These are phyloP conservation scores for Agrotis puta DNA, from an alignment of 2,888 invertebrate species.

Conservation along the genomic window DNA sequence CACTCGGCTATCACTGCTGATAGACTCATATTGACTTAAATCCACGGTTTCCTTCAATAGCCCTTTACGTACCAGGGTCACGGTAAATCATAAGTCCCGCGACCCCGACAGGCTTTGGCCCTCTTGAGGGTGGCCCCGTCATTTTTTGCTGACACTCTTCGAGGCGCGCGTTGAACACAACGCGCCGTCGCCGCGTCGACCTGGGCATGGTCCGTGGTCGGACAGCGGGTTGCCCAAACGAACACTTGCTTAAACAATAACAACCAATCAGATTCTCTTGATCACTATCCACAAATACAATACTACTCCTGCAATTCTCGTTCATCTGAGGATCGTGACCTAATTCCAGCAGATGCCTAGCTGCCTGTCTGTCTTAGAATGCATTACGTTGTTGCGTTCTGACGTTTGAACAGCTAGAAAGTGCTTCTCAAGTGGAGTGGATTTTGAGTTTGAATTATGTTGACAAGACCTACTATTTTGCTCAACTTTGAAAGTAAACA, in stretches of 20 bases:
- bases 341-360: conserved; percentile 28
- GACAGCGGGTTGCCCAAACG: no score
- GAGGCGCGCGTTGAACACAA: no score
- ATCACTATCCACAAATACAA: conserved; percentile 31
- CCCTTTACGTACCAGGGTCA: no score
- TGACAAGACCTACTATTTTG: neutral
- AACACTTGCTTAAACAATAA: conserved; percentile 18
- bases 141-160: no score
- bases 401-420: conserved; percentile 13
- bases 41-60: no score
- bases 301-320: conserved; percentile 33
- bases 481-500: neutral
- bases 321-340: conserved; percentile 41
- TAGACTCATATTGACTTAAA: no score
- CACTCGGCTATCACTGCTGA: no score
- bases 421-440: conserved; percentile 6
- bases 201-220: no score
- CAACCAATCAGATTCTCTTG: conserved; percentile 29
- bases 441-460: neutral
- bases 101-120: no score
- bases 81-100: no score
- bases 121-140: no score
- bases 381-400: conserved; percentile 30
- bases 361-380: conserved; percentile 35
- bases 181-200: no score